Evolutionary conservation across 1,140 invertebrate species (phyloP), one percentile per base, ranked within the genome.

Genomic region (Drosophila simulans): DNA sequence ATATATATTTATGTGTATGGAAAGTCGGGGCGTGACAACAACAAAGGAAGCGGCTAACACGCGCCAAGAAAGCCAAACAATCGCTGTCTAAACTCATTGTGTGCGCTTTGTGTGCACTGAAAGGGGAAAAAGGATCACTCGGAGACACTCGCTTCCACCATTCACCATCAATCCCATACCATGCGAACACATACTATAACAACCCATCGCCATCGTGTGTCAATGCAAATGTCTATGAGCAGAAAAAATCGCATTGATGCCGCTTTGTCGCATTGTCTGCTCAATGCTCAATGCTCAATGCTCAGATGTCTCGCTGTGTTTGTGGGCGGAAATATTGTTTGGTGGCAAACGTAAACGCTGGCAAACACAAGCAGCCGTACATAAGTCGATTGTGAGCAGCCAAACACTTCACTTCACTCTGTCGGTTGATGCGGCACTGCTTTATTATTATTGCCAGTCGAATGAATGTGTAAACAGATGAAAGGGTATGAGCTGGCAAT

Each of bases 1-100:
- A n/a, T 13, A 37, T 13, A 34, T 34, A 34, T 34, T 1, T 34
- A 37, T 13, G 13, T 27, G n/a, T 20, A 17, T 15, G 56, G 27
- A 56, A 37, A 34, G 13, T 46, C 20, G 49, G 45, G 48, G 45
- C 68, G 65, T 71, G 63, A 81, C 66, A 65, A 60, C 62, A 80
- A 59, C 73, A 81, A 62, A 64, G 55, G 62, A 62, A 69, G 45
- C 63, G 54, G 58, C 53, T 17, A 66, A 39, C 69, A 58, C 69
- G 57, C 57, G 59, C 27, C 49, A 52, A 54, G 77, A 82, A 79
- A 71, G 55, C 71, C 76, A 72, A 88, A 88, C 83, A 88, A 88
- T 88, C 78, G 84, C 65, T 89, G 84, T 88, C 83, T 89, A 88
- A 88, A 88, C 71, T 79, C 76, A 88, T 88, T 88, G 83, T 88